Evolutionary conservation across 2,113 vertebrate species (phyloP), one percentile per base, ranked within the genome.

Genomic region (Cryptotis parvus): DNA sequence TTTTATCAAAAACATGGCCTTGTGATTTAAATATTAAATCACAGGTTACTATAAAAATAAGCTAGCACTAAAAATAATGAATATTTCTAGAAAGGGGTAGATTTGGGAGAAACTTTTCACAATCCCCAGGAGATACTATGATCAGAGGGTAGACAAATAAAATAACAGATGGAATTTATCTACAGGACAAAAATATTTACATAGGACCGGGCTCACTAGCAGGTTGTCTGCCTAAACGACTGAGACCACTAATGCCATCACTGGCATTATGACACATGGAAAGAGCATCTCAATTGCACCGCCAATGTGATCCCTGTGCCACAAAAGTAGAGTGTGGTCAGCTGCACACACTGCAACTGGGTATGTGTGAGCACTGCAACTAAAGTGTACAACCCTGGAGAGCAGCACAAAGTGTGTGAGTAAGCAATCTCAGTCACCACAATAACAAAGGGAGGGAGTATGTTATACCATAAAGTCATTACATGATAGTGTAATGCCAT

Each of bases 61-160:
- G n/a, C 29, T 58, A 94, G 12, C 35, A 74, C 16, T 65, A 41
- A 84, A 94, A 93, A 16, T 77, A 91, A 86, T 45, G 52, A 72
- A 76, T 15, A 84, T 22, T 58, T 88, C 35, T 8, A 87, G 35
- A 92, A 79, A 49, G 35, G n/a, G 35, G 83, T 58, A 58, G 49
- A 24, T 75, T 90, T 72, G 7, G 1, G 7, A 72, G 20, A 6
- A 43, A 29, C 68, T 26, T 82, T 81, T 77, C 12, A 75, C 6
- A 63, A 63, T 15, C 88, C 4, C 10, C 52, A 83, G n/a, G 85
- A 15, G 69, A 26, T 74, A 78, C 43, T 58, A 3, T 27, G 31
- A 73, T 84, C 69, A 83, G 18, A 3, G 86, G 22, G 33, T 79
- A 90, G 31, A 41, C 22, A 74, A 39, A 41, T 26, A 74, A 39